A percentile compares a stretch with the other conserved stretches of the same genome.
These are phyloP conservation scores for Thunnus maccoyii DNA, from an alignment of 2,113 vertebrate genomes.

Conservation along the genomic window DNA sequence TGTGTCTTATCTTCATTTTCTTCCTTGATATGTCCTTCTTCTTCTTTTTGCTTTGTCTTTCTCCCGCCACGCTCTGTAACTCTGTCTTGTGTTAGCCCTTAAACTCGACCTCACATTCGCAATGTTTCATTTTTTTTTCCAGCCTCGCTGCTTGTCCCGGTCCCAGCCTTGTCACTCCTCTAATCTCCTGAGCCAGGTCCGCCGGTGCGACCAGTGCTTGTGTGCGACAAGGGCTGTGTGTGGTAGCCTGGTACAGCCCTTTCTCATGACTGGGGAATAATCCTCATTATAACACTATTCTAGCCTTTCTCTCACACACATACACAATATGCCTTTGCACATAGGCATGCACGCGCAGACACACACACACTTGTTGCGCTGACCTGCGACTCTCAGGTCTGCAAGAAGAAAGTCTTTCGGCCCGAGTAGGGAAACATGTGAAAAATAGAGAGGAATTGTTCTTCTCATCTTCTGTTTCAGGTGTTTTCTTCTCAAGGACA, in stretches of 20 bases:
- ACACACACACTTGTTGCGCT: conserved; percentile 52
- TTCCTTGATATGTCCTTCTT: neutral
- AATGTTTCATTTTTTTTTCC: conserved; percentile 14
- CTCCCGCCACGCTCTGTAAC: neutral
- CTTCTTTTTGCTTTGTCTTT: conserved; percentile 5
- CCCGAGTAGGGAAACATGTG: conserved; percentile 76
- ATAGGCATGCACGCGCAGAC: conserved; percentile 53
- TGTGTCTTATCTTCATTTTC: neutral
- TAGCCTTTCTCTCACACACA: conserved; percentile 65
- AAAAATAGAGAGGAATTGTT: conserved; percentile 77
- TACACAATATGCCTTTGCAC: conserved; percentile 58
- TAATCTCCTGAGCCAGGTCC: conserved; percentile 84
- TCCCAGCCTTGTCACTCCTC: conserved; percentile 62
- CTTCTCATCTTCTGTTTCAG: conserved; percentile 79
- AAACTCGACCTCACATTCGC: conserved; percentile 29
- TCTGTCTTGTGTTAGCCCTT: neutral
- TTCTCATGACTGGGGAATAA: conserved; percentile 88
- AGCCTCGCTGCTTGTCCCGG: conserved; percentile 7
- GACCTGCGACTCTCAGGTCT: conserved; percentile 63
- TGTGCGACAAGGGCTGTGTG: conserved; percentile 85
- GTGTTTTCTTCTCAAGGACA: conserved; percentile 76
- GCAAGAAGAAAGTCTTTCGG: conserved; percentile 62
- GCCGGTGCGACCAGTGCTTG: conserved; percentile 80
- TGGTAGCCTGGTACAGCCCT: conserved; percentile 88
- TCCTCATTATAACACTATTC: conserved; percentile 82